phyloP scores from a whole-genome alignment of 2,888 invertebrate genomes.

The Andrena hattorfiana region DNA sequence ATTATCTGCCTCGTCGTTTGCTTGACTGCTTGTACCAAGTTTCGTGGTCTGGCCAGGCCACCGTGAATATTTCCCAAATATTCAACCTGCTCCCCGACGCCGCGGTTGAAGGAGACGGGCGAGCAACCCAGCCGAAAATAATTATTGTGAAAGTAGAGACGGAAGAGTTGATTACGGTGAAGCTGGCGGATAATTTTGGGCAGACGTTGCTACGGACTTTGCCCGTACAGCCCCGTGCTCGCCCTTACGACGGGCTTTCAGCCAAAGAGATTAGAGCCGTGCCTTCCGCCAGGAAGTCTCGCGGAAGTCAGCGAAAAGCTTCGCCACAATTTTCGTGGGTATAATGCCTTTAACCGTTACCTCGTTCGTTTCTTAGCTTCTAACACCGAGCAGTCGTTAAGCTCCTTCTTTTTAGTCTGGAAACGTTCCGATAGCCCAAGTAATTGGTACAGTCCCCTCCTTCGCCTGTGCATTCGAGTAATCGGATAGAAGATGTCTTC shows the following conservation, averaged over 20 bases:
- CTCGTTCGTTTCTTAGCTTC: not conserved
- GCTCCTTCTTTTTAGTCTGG: not conserved
- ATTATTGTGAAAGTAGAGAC: conserved; percentile 41
- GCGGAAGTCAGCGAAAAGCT: conserved; percentile 47
- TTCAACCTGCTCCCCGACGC: conserved; percentile 6
- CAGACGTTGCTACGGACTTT: conserved; percentile 23
- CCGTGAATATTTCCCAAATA: conserved; percentile 15
- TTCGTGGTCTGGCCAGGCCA: not conserved
- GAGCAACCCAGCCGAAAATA: conserved; percentile 25
- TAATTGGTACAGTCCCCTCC: conserved; percentile 3
- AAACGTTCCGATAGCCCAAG: not conserved
- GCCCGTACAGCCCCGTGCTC: conserved; percentile 16
- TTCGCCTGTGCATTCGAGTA: not conserved
- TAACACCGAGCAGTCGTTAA: not conserved
- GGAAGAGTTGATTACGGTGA: conserved; percentile 47
- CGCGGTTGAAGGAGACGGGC: not conserved
- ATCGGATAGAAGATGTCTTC: not conserved
- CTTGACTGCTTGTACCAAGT: not conserved
- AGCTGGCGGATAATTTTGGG: conserved; percentile 53
- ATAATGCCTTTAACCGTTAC: conserved; percentile 28
- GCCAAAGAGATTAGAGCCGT: conserved; percentile 76
- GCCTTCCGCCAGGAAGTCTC: conserved; percentile 59
- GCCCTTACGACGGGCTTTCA: conserved; percentile 65
- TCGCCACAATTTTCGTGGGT: conserved; percentile 9
- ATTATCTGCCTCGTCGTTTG: not conserved